phyloP scores from a whole-genome alignment of 92 coral and sea anemone genomes.

The Parazoanthus atlanticus region DNA sequence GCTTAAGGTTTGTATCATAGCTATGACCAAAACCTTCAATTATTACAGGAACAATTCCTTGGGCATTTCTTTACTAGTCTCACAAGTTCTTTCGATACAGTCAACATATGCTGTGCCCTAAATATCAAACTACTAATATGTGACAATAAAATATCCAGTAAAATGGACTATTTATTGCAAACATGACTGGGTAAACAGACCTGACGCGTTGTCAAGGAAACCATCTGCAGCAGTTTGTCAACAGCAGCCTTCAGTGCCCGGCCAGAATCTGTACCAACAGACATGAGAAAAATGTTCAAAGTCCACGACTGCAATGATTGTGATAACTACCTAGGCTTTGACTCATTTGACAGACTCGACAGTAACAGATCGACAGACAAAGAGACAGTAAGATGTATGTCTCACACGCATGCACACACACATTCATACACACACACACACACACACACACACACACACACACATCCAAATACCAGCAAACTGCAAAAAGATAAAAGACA shows the following conservation, averaged over 20 bases:
- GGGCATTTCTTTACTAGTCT: too few relatives aligned
- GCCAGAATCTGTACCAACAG: slow-evolving; percentile 67
- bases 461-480: too few relatives aligned
- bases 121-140: too few relatives aligned
- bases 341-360: neutral
- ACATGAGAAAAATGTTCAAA: neutral
- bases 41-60: too few relatives aligned
- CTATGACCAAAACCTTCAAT: too few relatives aligned
- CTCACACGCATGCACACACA: neutral
- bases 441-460: neutral
- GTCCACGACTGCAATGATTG: neutral
- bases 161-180: neutral
- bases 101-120: too few relatives aligned
- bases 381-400: neutral
- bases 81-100: too few relatives aligned
- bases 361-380: neutral
- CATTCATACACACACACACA: too few relatives aligned
- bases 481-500: too few relatives aligned
- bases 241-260: slow-evolving; percentile 85
- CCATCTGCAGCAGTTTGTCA: slow-evolving; percentile 89
- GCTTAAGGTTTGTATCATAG: too few relatives aligned
- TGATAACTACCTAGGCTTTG: neutral
- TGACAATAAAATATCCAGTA: neutral
- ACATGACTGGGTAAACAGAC: slow-evolving; percentile 40
- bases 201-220: slow-evolving; percentile 87